A percentile compares a stretch with the other conserved stretches of the same genome.
phyloP scores from a whole-genome alignment of 1,140 invertebrate species.

The Archegozetes longisetosus region DNA sequence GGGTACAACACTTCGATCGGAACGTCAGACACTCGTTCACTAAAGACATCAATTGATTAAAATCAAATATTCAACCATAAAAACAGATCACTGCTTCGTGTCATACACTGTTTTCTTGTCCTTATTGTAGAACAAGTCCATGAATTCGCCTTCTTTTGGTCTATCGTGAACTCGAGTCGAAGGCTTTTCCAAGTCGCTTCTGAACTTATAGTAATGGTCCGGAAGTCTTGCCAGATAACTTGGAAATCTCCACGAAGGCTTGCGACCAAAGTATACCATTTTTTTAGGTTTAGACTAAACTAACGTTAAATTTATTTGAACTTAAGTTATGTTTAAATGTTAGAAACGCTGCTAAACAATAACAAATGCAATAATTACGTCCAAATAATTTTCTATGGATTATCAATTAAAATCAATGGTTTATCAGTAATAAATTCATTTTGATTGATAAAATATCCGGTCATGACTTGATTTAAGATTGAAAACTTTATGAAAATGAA shows the following conservation, averaged over 20 bases:
- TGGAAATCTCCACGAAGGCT: constrained; percentile 7
- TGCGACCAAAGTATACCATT: constrained; percentile 6
- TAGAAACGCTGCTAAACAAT: no score
- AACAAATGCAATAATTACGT: no score
- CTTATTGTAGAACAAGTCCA: constrained; percentile 28
- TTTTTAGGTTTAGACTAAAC: constrained; percentile 9
- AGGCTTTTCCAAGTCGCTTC: constrained; percentile 58
- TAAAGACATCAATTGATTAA: constrained; percentile 23
- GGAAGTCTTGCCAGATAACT: constrained; percentile 38
- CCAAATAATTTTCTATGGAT: no score
- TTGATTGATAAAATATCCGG: no score
- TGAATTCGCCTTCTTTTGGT: constrained; percentile 37
- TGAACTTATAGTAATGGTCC: constrained; percentile 70
- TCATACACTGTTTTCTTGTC: constrained; percentile 11
- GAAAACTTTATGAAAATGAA: no score
- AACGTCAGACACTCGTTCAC: constrained; percentile 50
- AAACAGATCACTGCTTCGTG: constrained; percentile 14
- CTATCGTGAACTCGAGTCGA: constrained; percentile 64
- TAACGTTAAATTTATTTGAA: no score
- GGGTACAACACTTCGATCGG: constrained; percentile 61
- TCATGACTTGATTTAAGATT: no score
- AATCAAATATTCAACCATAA: constrained; percentile 14
- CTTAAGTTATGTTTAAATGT: no score
- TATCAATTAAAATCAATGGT: no score
- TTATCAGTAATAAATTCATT: no score